Conservation (phyloP, 1,140 invertebrate species). For the Prorops nasuta region DNA sequence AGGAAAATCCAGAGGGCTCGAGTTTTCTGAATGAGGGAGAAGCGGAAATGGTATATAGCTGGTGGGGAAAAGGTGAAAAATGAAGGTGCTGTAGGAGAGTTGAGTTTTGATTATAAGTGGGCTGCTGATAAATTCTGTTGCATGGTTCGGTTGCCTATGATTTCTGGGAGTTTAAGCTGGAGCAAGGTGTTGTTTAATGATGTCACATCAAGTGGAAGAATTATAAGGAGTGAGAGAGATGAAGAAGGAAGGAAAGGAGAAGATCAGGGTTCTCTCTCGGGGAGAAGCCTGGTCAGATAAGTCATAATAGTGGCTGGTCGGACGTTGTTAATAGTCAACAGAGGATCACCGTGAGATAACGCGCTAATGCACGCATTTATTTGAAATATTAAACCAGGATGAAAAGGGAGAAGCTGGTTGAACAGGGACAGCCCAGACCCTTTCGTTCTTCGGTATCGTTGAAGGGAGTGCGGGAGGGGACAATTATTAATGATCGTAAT, state of each 20-base stretch:
- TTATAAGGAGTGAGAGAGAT: conserved; percentile 8
- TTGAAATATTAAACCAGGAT: conserved; percentile 52
- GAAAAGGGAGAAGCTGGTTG: conserved; percentile 9
- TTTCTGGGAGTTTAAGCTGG: no score
- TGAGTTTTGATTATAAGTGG: no score
- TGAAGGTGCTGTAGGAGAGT: no score
- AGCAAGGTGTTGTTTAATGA: conserved; percentile 29
- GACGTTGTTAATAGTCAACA: conserved; percentile 52
- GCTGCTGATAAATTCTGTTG: no score
- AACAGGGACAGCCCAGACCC: conserved; percentile 19
- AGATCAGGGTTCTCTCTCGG: conserved; percentile 17
- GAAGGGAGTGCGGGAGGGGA: conserved; percentile 27
- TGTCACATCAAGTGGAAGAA: conserved; percentile 19
- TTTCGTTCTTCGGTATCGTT: conserved; percentile 13
- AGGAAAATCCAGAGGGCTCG: no score
- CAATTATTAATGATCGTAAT: conserved; percentile 53
- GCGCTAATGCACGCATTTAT: conserved; percentile 54
- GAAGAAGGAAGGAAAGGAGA: conserved; percentile 11
- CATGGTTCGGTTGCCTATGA: no score
- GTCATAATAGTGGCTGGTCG: conserved; percentile 47
- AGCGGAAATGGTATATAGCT: no score
- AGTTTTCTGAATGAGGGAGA: no score
- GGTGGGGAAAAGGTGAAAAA: no score
- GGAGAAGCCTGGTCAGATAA: conserved; percentile 40
- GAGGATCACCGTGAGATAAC: conserved; percentile 49